Evolutionary conservation across 2,797 vertebrate species (phyloP), one percentile per base, ranked within the genome.

Genomic region (Anas georgica): DNA sequence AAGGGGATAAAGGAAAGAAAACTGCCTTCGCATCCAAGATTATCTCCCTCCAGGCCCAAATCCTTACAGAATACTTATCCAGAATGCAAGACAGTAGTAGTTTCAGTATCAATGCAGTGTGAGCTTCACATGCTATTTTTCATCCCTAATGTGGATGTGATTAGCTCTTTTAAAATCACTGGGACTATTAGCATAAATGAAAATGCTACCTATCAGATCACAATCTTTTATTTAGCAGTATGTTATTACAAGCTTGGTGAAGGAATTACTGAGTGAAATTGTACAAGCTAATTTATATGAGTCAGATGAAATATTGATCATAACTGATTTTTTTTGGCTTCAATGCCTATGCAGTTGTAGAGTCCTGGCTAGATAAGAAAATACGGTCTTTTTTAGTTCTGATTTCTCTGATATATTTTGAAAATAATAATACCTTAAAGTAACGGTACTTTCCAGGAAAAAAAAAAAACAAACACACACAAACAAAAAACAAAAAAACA

Each of bases 191-290:
- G 28, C 26, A 17, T 69, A 82, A 88, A 43, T 69, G 29, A 66
- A 90, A 93, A 84, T 75, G 58, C 33, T 37, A 64, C 25, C 59
- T 64, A 79, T 79, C 72, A 89, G 68, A 92, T 91, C 75, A 66
- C 17, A 64, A 46, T 64, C 72, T 91, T 84, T 89, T 59, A 66
- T 83, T 66, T 91, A 93, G 59, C 41, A 64, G 12, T 37, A 21
- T 54, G 48, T 48, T 94, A 31, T 54, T 80, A 58, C 37, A 74
- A 70, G 7, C 31, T 83, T 60, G n/a, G 43, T 85, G 82, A 86
- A 93, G 31, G 52, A 87, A 54, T 88, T 85, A 86, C 56, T 63
- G 20, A 63, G 17, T 58, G 58, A 78, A 93, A 83, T 64, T 10
- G 14, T 68, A 74, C 17, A 29, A 78, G 25, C 29, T 73, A 39